Percentiles rank a stretch among this genome's conserved stretches.
These are phyloP conservation scores for Eudemis profundana DNA, from an alignment of 2,888 invertebrate species.

Conservation along the genomic window DNA sequence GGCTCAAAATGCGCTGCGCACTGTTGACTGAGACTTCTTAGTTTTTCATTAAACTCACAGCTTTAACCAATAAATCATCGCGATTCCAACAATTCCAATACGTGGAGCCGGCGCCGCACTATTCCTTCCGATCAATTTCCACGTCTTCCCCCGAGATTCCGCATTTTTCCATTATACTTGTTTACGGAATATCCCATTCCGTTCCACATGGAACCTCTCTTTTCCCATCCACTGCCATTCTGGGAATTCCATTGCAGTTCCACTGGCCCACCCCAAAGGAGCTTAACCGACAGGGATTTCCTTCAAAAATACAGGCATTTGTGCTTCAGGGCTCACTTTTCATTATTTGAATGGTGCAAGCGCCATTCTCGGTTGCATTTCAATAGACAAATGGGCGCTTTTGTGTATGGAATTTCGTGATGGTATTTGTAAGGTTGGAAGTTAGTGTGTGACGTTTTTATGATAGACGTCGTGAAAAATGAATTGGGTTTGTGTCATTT, in stretches of 20 bases:
- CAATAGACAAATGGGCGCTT: background rate
- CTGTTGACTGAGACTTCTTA: too few species aligned
- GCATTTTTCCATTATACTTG: background rate
- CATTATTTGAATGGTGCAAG: slow-evolving; percentile 7
- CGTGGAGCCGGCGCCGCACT: background rate
- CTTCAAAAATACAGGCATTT: background rate
- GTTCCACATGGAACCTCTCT: too few species aligned
- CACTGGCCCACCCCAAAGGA: background rate
- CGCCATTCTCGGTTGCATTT: slow-evolving; percentile 7
- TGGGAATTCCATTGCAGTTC: background rate
- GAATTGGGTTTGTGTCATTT: too few species aligned
- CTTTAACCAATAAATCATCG: background rate
- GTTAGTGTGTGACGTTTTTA: too few species aligned
- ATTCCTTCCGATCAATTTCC: background rate
- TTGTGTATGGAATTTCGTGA: slow-evolving; percentile 4
- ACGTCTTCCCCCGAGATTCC: background rate
- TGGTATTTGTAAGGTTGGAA: background rate
- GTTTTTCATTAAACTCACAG: too few species aligned
- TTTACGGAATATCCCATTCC: background rate
- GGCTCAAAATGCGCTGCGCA: too few species aligned
- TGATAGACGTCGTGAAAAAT: too few species aligned
- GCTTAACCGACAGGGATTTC: background rate
- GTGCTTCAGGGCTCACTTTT: background rate
- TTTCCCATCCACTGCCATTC: too few species aligned
- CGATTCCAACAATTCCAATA: background rate